Conservation (phyloP, 37 sponge, comb jelly and placozoan genomes). For the Spongilla lacustris region DNA sequence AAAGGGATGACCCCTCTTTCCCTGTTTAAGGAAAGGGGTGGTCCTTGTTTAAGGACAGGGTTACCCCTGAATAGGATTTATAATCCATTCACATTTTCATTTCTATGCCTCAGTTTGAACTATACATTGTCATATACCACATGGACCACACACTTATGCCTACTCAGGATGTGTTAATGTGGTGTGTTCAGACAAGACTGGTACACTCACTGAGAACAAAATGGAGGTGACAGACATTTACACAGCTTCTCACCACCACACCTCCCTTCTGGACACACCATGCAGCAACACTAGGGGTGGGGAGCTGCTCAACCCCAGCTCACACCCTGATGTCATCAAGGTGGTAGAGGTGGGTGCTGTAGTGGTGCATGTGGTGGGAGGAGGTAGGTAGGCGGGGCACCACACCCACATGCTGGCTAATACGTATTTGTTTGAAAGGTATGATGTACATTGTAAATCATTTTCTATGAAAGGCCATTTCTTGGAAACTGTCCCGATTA, state of each 20-base stretch:
- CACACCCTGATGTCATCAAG: constrained; percentile 48
- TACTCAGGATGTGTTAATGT: constrained; percentile 91
- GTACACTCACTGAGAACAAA: constrained; percentile 93
- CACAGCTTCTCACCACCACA: constrained; percentile 56
- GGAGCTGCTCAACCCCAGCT: constrained; percentile 29
- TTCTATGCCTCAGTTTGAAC: too few relatives aligned
- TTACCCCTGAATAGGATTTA: too few relatives aligned
- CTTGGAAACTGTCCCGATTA: too few relatives aligned
- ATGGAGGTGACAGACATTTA: constrained; percentile 86
- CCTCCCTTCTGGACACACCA: not conserved
- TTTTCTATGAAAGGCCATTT: too few relatives aligned
- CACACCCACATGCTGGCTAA: too few relatives aligned
- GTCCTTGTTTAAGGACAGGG: too few relatives aligned
- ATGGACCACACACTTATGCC: not conserved
- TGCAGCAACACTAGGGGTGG: constrained; percentile 12
- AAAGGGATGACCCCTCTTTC: too few relatives aligned
- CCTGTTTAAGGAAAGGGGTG: too few relatives aligned
- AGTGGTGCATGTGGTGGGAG: not conserved
- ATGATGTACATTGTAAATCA: too few relatives aligned
- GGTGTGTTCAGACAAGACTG: constrained; percentile 98
- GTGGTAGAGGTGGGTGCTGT: constrained; percentile 52
- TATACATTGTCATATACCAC: too few relatives aligned
- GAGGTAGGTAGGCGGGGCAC: not conserved
- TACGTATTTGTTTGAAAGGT: too few relatives aligned
- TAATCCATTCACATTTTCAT: too few relatives aligned